These are phyloP conservation scores for Tachypleus tridentatus DNA, from an alignment of 1,140 invertebrate genomes.

Conservation along the genomic window DNA sequence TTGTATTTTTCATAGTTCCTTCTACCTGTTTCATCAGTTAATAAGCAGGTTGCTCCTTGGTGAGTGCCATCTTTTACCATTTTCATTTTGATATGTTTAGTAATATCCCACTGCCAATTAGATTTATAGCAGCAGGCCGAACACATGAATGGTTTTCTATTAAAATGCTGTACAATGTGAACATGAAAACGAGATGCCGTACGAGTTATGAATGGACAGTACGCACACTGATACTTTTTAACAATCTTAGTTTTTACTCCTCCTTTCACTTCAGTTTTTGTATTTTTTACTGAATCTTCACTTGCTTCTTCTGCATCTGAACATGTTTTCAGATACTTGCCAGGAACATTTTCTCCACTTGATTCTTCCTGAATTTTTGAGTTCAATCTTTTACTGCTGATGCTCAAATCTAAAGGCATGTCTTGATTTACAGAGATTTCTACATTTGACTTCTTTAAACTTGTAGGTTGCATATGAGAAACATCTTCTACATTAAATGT, in stretches of 20 bases:
- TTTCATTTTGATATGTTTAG: slow-evolving; percentile 86
- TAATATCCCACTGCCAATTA: slow-evolving; percentile 93
- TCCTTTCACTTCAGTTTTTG: neutral
- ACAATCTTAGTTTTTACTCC: neutral
- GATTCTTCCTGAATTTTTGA: slow-evolving; percentile 2
- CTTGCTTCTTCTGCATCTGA: neutral
- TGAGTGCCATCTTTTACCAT: slow-evolving; percentile 60
- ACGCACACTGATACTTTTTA: slow-evolving; percentile 62
- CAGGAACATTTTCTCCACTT: neutral
- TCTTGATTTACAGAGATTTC: too few relatives aligned
- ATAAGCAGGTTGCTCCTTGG: slow-evolving; percentile 58
- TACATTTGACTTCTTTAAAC: too few relatives aligned
- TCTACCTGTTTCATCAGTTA: slow-evolving; percentile 80
- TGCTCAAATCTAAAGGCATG: too few relatives aligned
- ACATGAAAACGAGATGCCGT: slow-evolving; percentile 80
- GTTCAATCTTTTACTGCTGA: neutral
- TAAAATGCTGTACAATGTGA: slow-evolving; percentile 80
- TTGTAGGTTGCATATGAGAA: too few relatives aligned
- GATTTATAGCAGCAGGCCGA: slow-evolving; percentile 83
- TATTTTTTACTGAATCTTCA: neutral
- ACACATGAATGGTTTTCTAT: slow-evolving; percentile 89
- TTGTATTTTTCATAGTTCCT: slow-evolving; percentile 87
- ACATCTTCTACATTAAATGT: too few relatives aligned
- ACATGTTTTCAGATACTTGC: slow-evolving; percentile 1
- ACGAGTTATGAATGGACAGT: slow-evolving; percentile 79